Base-by-base conservation (phyloP, 2,797 vertebrate genomes). In the Ceryle rudis region DNA sequence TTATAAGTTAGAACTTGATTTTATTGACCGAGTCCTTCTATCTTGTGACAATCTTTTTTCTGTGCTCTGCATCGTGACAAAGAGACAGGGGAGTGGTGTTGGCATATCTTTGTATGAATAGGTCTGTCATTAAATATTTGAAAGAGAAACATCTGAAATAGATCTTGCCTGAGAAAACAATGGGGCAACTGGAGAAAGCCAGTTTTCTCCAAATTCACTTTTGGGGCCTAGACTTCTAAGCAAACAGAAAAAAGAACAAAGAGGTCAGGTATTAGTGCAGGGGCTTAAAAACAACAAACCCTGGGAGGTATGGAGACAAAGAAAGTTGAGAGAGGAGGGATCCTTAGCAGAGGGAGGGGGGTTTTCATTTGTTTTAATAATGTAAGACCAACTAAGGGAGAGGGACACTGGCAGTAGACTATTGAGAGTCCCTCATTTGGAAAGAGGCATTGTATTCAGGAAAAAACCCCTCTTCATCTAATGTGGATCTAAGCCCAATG, bases 131-230 rank as follows among this genome's bases (percentile, higher is more conserved):
- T 97, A 96, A 96, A 96, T 96, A 96, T 94, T 97, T 97, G 93
- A 95, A 96, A 97, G 95, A 96, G 95, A 95, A 96, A 96, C 96
- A 96, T 95, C 95, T 97, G 96, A 97, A 97, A 96, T 96, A 97
- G 96, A 97, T 97, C 94, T 97, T 95, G 93, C 90, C 78, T 75
- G 88, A 75, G 86, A 95, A 94, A 97, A 97, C 96, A 97, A 97
- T 96, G 77, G 96, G 58, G 60, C 92, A 96, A 92, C 95, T 90
- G 89, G 95, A 96, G 80, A 93, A 95, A 96, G 77, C 95, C 93
- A 86, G 96, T 97, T 97, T 95, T 89, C 82, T 95, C 93, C 94
- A 92, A 93, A 94, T 88, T 89, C 14, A 21, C 86, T 95, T 93
- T 89, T 86, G 35, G 69, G 46, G 49, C 22, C 71, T 86, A 62